Percentiles rank a stretch among this genome's conserved stretches.
phyloP scores from a whole-genome alignment of 2,797 vertebrate species.

The Platyrinchus mystaceus region DNA sequence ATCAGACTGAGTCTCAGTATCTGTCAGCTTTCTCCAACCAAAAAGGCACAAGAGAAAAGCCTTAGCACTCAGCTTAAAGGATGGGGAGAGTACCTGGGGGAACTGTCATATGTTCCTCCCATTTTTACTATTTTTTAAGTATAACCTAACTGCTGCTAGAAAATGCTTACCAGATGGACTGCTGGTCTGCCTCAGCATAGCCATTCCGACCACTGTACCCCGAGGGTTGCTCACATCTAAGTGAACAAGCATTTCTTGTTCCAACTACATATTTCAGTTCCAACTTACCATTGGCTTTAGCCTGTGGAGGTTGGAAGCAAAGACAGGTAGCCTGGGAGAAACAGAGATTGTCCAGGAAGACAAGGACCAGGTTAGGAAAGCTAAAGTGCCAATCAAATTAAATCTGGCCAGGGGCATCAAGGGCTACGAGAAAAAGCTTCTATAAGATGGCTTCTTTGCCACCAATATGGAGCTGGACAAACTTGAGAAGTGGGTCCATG shows the following conservation, averaged over 20 bases:
- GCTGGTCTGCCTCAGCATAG: not conserved
- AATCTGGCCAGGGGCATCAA: not conserved
- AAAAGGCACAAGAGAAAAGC: not conserved
- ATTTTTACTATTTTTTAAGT: not conserved
- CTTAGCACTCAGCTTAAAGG: not conserved
- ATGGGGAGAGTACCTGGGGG: accelerated
- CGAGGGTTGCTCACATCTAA: not conserved
- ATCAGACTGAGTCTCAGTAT: not conserved
- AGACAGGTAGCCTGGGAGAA: not conserved
- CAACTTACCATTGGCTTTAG: not conserved
- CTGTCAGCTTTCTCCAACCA: not conserved
- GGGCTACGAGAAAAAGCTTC: not conserved
- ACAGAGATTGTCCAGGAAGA: not conserved
- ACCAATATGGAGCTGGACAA: not conserved
- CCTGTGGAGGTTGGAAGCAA: not conserved
- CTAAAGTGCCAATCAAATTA: not conserved
- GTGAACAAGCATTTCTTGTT: not conserved
- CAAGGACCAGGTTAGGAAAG: not conserved
- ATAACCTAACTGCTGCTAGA: not conserved
- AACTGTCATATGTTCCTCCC: not conserved
- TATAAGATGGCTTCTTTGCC: not conserved
- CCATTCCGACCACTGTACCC: not conserved
- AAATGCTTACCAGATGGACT: not conserved
- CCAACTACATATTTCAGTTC: not conserved
- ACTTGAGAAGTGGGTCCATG: not conserved